Percentiles rank a stretch among this genome's conserved stretches.
Conservation (phyloP, 2,113 vertebrate genomes). For the Pitta sordida region DNA sequence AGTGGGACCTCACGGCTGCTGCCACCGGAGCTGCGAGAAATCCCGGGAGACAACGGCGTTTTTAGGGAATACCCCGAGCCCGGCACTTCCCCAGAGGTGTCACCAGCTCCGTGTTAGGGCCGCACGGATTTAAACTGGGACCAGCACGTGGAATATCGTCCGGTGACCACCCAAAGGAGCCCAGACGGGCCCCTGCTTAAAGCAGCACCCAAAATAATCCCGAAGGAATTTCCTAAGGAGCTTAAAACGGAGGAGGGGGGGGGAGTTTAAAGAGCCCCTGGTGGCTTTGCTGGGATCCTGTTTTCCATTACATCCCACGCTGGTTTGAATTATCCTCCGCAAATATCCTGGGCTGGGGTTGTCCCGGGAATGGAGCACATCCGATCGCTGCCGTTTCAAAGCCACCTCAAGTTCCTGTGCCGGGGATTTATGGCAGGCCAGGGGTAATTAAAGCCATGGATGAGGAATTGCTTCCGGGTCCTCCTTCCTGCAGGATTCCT, state of each 20-base stretch:
- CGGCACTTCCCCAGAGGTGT: neutral
- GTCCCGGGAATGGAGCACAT: neutral
- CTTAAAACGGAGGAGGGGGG: neutral
- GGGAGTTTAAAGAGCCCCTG: neutral
- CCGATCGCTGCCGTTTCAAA: slow-evolving; percentile 43
- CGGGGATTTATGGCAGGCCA: slow-evolving; percentile 6
- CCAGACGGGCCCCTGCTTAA: neutral
- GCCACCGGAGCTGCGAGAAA: neutral
- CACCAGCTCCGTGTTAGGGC: neutral
- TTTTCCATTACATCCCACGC: neutral
- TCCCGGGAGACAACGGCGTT: neutral
- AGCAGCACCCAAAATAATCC: neutral
- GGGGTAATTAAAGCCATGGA: slow-evolving; percentile 7
- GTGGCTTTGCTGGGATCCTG: neutral
- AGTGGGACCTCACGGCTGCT: slow-evolving; percentile 7
- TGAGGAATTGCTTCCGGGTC: neutral
- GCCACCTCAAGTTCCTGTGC: slow-evolving; percentile 27
- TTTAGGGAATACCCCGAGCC: neutral
- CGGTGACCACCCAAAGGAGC: neutral
- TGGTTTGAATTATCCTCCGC: slow-evolving; percentile 12
- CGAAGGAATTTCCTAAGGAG: slow-evolving; percentile 15
- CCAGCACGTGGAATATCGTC: fast-evolving
- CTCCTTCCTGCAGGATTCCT: neutral
- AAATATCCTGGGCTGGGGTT: slow-evolving; percentile 12
- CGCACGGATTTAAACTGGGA: neutral